phyloP scores from a whole-genome alignment of 1,140 invertebrate species.

The Pseudomyrmex flavicornis region DNA sequence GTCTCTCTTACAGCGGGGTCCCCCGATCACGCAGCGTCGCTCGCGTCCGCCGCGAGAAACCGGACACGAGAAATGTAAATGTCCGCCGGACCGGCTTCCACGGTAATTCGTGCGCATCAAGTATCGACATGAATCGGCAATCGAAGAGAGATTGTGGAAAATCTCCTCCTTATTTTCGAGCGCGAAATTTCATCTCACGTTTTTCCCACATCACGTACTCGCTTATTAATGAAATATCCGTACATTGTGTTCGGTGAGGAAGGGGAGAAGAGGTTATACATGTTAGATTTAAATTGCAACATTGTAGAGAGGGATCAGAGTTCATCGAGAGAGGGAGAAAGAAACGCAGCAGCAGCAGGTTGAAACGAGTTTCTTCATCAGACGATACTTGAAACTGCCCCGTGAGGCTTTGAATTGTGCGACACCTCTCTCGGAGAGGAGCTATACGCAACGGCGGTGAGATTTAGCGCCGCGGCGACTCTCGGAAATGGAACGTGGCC shows the following conservation, averaged over 20 bases:
- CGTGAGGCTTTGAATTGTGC: constrained; percentile 30
- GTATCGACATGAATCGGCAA: constrained; percentile 27
- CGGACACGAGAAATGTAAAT: constrained; percentile 65
- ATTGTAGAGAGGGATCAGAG: background rate
- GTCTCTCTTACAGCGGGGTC: constrained; percentile 66
- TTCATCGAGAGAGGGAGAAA: background rate
- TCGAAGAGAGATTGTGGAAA: background rate
- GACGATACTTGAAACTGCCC: background rate
- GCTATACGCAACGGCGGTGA: constrained; percentile 32
- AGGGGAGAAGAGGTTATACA: background rate
- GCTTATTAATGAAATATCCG: background rate
- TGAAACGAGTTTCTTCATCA: constrained; percentile 1
- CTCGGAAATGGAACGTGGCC: constrained; percentile 55
- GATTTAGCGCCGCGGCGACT: constrained; percentile 49
- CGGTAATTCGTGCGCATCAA: constrained; percentile 69
- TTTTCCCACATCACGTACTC: background rate
- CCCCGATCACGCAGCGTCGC: constrained; percentile 63
- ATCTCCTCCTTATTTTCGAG: constrained; percentile 13
- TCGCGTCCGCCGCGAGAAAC: constrained; percentile 59
- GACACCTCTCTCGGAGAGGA: constrained; percentile 20
- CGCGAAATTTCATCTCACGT: background rate
- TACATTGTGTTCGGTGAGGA: background rate
- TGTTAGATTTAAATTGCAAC: background rate
- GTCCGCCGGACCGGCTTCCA: constrained; percentile 33
- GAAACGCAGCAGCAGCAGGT: background rate